Percentiles rank a stretch among this genome's conserved stretches.
phyloP scores from a whole-genome alignment of 2,797 vertebrate genomes.

The Perodicticus potto region DNA sequence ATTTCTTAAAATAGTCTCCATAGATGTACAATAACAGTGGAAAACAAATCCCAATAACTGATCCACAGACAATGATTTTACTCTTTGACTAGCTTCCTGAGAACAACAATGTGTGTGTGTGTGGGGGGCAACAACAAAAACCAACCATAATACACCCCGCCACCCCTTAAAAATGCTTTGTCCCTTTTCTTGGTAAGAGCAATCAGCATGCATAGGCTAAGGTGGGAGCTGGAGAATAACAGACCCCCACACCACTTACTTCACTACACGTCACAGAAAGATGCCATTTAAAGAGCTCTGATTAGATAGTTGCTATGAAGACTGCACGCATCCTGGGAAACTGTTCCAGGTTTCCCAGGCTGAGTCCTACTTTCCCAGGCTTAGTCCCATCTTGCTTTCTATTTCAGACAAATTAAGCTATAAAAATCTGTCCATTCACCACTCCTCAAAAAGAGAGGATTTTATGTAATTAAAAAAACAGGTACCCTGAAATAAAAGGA shows the following conservation, averaged over 20 bases:
- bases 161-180: constrained; percentile 4
- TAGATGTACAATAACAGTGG: background rate
- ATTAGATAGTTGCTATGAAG: constrained; percentile 75
- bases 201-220: background rate
- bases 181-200: constrained; percentile 45
- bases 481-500: constrained; percentile 70
- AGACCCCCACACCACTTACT: constrained; percentile 45
- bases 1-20: background rate
- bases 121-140: constrained; percentile 6
- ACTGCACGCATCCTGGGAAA: constrained; percentile 74
- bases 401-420: constrained; percentile 79
- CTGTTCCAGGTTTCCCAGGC: constrained; percentile 70
- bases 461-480: constrained; percentile 54
- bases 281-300: constrained; percentile 73
- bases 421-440: constrained; percentile 69
- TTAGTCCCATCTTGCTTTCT: constrained; percentile 63
- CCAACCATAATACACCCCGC: background rate
- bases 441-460: constrained; percentile 53
- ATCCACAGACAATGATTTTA: constrained; percentile 68
- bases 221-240: background rate
- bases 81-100: background rate
- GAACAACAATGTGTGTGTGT: background rate
- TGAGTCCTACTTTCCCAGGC: constrained; percentile 69
- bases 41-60: constrained; percentile 37
- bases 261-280: constrained; percentile 56